Evolutionary conservation across 2,888 invertebrate genomes (phyloP), one percentile per base, ranked within the genome.

Genomic region (Escarpia spicata): DNA sequence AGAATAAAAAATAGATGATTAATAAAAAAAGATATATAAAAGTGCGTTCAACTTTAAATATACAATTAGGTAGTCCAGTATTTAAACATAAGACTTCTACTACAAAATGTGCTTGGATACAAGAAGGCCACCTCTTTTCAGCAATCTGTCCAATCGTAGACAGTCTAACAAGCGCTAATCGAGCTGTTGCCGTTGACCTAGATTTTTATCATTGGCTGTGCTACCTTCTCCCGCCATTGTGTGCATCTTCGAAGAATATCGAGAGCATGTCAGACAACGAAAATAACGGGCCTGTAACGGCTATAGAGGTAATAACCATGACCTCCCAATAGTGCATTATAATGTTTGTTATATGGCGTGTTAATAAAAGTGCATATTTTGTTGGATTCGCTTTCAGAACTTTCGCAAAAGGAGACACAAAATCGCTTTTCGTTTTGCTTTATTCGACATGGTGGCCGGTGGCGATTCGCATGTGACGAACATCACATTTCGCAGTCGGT

Each of bases 191-290:
- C 75, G 75, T 75, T 75, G 75, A 75, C 75, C 75, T 75, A 75
- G 75, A 75, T 75, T 75, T 75, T 75, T 75, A 75, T 75, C 75
- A 75, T 75, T 75, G 75, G 75, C 75, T 75, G 75, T 19, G 75
- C 75, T 75, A 26, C 19, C 75, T 75, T 75, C 75, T 75, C 75
- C 75, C 75, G 75, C 75, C 75, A 75, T 75, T 75, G 75, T 75
- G 75, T 75, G 19, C 75, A 26, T 26, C 75, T 75, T 75, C 75
- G 75, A 75, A 75, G 75, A 26, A 75, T 75, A 26, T 26, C 19
- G 75, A 75, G 75, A 75, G 75, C 75, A 75, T 75, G 75, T 75
- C 75, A 75, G 75, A 75, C 75, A 75, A 75, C 75, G 75, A 75
- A 75, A 75, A 75, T 75, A 75, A 75, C 75, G 75, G 75, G 26